Base-by-base conservation (phyloP, 2,113 vertebrate species). In the Ophiodon elongatus region DNA sequence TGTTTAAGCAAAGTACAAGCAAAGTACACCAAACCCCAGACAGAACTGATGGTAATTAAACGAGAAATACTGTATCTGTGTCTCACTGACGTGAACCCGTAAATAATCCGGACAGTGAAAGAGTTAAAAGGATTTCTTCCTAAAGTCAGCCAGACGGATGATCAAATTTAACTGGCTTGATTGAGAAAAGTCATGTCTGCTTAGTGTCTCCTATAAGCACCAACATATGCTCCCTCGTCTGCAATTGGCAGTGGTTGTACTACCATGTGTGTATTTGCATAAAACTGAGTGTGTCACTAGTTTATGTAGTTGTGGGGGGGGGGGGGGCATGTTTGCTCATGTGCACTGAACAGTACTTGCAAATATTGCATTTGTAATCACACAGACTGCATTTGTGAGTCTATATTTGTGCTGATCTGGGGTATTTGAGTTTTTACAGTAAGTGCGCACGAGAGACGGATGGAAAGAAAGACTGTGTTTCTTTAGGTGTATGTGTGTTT, bases 131-230 rank as follows among this genome's bases (percentile, higher is more conserved):
- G 54, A 66, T 83, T 83, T 83, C 83, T 43, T 72, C 71, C 65
- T 45, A 50, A 78, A 79, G 23, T 81, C 78, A 37, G 74, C 72
- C 83, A 84, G 89, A 82, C 35, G 69, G 72, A 89, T 89, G 86
- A 88, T 79, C 72, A 86, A 69, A 73, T 71, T 91, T 82, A 89
- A 86, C 76, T 13, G 69, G 83, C 67, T 77, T 86, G 76, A 86
- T 85, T 85, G 68, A 78, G 68, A 82, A 84, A 83, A 89, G 86
- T 88, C 83, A 71, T 75, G 83, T 90, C 85, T 85, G 86, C 66
- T 90, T 75, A 74, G 80, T 45, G 77, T 87, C 84, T 88, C 80
- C 77, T 82, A 56, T 80, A 82, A 90, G 69, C 60, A 33, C 62
- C 62, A 65, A 78, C 83, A 79, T 80, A 81, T 84, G 82, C 63